Evolutionary conservation across 2,888 invertebrate genomes (phyloP).

Genomic region (Agonopterix arenella): DNA sequence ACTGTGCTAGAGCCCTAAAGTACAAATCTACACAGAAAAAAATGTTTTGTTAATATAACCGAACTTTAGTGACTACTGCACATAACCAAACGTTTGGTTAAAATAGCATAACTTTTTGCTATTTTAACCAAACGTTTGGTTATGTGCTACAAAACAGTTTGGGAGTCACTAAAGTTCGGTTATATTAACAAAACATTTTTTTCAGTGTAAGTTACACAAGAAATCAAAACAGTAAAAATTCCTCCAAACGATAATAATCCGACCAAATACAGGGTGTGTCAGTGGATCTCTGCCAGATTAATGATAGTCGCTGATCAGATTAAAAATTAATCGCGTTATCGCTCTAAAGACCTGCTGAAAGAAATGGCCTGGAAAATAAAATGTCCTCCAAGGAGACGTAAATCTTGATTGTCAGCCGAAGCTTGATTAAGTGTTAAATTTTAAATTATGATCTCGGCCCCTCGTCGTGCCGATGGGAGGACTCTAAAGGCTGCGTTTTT

Average conservation of each 20-base stretch:
- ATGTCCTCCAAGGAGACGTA: constrained; percentile 45
- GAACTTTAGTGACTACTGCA: too few relatives aligned
- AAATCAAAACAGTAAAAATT: neutral
- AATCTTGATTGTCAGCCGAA: constrained; percentile 60
- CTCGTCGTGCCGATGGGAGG: constrained; percentile 23
- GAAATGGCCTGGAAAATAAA: constrained; percentile 60
- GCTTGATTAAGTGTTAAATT: constrained; percentile 71
- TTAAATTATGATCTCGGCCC: constrained; percentile 53
- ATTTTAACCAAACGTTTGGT: too few relatives aligned
- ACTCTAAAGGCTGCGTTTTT: constrained; percentile 14
- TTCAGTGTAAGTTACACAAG: too few relatives aligned
- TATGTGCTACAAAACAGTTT: too few relatives aligned
- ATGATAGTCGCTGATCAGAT: constrained; percentile 33
- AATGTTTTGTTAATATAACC: too few relatives aligned
- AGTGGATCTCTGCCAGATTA: constrained; percentile 5
- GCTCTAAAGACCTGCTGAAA: constrained; percentile 40
- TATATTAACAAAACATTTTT: too few relatives aligned
- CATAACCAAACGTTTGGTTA: too few relatives aligned
- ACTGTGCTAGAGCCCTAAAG: too few relatives aligned
- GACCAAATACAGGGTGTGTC: constrained; percentile 1
- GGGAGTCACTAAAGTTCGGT: too few relatives aligned
- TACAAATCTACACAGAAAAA: too few relatives aligned
- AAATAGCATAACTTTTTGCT: too few relatives aligned
- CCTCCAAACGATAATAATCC: neutral
- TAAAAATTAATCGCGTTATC: constrained; percentile 59